A percentile compares a stretch with the other conserved stretches of the same genome.
Evolutionary conservation across 2,888 invertebrate species (phyloP).

Genomic region (Xanthorhoe designata): DNA sequence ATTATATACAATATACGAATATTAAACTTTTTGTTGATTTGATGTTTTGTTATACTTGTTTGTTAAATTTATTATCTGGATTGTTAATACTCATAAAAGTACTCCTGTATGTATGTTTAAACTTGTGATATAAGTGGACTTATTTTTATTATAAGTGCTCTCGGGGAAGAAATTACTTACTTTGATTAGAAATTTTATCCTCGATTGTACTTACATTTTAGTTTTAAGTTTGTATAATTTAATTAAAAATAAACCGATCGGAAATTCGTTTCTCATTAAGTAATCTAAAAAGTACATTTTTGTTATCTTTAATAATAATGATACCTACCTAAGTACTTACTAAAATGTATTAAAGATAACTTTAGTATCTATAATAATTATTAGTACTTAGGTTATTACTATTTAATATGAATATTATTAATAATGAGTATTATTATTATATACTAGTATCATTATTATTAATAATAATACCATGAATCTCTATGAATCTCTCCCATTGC

Average conservation of each 20-base stretch:
- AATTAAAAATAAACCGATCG: constrained; percentile 16
- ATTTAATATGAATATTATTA: no score
- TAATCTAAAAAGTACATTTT: no score
- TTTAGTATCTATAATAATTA: no score
- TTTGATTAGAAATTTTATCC: constrained; percentile 8
- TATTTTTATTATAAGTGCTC: background rate
- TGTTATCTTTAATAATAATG: no score
- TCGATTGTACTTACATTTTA: constrained; percentile 13
- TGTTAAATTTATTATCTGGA: constrained; percentile 30
- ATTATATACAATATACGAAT: background rate
- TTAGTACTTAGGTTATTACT: no score
- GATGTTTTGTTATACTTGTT: constrained; percentile 11
- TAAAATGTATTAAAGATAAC: no score
- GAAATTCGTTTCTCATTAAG: background rate
- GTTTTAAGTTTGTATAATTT: constrained; percentile 21
- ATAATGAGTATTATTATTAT: no score
- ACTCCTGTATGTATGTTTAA: constrained; percentile 39
- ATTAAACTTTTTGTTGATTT: constrained; percentile 2
- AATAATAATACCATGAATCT: no score
- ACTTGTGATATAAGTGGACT: constrained; percentile 35
- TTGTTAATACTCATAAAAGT: constrained; percentile 42
- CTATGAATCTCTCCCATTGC: background rate
- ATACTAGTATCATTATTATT: no score
- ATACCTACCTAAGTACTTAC: no score
- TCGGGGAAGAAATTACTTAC: background rate